A percentile compares a stretch with the other conserved stretches of the same genome.
phyloP scores from a whole-genome alignment of 2,113 vertebrate species.

The Plestiodon gilberti region DNA sequence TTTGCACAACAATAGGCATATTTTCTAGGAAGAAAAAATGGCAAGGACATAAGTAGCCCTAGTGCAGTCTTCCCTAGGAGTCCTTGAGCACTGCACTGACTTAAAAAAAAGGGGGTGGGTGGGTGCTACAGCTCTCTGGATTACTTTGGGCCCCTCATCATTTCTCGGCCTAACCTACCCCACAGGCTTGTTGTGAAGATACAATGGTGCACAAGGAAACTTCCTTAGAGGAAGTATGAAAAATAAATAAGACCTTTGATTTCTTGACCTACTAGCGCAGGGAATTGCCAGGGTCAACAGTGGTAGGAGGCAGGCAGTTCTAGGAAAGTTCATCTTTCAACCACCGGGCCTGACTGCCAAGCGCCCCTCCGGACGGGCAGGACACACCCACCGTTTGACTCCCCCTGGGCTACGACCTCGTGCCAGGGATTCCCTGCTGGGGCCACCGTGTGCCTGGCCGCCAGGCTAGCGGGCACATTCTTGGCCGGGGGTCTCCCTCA shows the following conservation, averaged over 20 bases:
- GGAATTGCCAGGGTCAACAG: background rate
- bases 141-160: background rate
- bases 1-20: background rate
- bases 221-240: background rate
- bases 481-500: background rate
- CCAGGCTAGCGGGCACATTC: background rate
- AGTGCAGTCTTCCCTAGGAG: too few species aligned
- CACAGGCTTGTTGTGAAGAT: background rate
- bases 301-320: background rate
- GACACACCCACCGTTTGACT: background rate
- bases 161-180: background rate
- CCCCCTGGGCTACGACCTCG: background rate
- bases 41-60: background rate
- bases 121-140: background rate
- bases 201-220: background rate
- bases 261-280: background rate
- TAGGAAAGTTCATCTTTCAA: background rate
- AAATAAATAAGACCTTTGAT: background rate
- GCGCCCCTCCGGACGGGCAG: accelerated
- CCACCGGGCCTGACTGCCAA: background rate
- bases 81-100: too few species aligned
- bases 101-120: background rate
- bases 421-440: background rate
- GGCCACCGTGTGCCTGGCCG: background rate
- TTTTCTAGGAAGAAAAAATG: background rate